Conservation (phyloP, 1,140 invertebrate genomes). For the Psilanteris sp. region DNA sequence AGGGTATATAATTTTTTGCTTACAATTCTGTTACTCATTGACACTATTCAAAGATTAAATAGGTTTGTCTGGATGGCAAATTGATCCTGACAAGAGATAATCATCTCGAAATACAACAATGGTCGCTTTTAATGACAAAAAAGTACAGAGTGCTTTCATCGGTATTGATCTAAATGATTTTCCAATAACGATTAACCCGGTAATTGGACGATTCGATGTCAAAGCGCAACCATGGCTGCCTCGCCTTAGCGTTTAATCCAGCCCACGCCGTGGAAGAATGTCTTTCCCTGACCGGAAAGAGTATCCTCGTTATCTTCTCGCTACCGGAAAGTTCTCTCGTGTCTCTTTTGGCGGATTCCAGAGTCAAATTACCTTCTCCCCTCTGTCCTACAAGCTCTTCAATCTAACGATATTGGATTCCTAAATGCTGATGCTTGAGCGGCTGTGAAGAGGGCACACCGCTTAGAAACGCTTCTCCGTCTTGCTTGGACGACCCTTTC, state of each 20-base stretch:
- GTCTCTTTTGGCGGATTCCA: constrained; percentile 63
- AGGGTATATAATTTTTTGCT: too few relatives aligned
- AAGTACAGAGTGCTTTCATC: too few relatives aligned
- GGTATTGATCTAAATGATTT: not conserved
- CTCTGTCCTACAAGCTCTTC: constrained; percentile 55
- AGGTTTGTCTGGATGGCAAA: too few relatives aligned
- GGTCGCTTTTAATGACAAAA: too few relatives aligned
- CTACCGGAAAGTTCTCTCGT: constrained; percentile 49
- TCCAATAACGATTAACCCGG: constrained; percentile 5
- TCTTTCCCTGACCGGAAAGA: constrained; percentile 63
- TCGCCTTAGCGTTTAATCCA: constrained; percentile 39
- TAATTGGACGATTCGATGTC: constrained; percentile 47
- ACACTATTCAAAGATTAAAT: too few relatives aligned
- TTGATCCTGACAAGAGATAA: too few relatives aligned
- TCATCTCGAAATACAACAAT: too few relatives aligned
- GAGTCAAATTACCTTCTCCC: constrained; percentile 72
- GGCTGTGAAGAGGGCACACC: constrained; percentile 52
- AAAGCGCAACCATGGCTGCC: constrained; percentile 34
- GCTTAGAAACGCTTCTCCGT: constrained; percentile 52
- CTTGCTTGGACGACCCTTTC: constrained; percentile 53
- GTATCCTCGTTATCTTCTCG: constrained; percentile 64
- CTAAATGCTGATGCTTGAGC: constrained; percentile 69
- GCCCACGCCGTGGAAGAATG: constrained; percentile 49
- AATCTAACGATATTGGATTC: constrained; percentile 73
- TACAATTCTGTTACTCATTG: too few relatives aligned